A percentile compares a stretch with the other conserved stretches of the same genome.
Conservation (phyloP, 2,113 vertebrate genomes). For the Pseudopipra pipra region DNA sequence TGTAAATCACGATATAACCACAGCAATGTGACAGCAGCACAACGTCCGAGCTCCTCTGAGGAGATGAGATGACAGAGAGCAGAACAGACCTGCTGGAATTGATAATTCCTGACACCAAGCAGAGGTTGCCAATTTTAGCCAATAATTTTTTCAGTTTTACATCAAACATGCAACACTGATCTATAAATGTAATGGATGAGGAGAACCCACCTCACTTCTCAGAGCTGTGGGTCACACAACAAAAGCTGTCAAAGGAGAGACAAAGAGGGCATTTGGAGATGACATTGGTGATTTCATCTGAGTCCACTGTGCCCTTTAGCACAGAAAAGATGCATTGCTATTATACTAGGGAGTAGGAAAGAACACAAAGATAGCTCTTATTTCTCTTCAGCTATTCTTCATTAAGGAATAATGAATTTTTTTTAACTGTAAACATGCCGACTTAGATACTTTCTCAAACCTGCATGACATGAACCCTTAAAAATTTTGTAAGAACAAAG, state of each 20-base stretch:
- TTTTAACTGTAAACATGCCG: neutral
- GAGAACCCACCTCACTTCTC: neutral
- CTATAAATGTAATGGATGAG: neutral
- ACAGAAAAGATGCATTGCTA: neutral
- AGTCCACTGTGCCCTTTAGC: neutral
- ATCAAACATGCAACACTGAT: neutral
- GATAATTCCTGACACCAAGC: neutral
- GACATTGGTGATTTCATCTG: neutral
- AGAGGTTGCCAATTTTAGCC: neutral
- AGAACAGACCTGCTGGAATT: neutral
- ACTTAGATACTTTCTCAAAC: neutral
- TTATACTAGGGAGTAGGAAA: neutral
- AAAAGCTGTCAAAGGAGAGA: neutral
- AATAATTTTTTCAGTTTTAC: neutral
- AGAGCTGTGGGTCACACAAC: neutral
- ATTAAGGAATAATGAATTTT: neutral
- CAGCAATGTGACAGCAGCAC: slow-evolving; percentile 7
- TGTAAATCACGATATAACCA: neutral
- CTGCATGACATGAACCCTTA: neutral
- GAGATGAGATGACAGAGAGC: neutral
- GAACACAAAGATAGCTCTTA: neutral
- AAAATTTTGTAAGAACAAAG: neutral
- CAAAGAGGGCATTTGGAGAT: neutral
- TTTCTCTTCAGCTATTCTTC: neutral
- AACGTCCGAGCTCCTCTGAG: neutral